Conservation (phyloP, 2,797 vertebrate species). For the Pitangus sulphuratus region DNA sequence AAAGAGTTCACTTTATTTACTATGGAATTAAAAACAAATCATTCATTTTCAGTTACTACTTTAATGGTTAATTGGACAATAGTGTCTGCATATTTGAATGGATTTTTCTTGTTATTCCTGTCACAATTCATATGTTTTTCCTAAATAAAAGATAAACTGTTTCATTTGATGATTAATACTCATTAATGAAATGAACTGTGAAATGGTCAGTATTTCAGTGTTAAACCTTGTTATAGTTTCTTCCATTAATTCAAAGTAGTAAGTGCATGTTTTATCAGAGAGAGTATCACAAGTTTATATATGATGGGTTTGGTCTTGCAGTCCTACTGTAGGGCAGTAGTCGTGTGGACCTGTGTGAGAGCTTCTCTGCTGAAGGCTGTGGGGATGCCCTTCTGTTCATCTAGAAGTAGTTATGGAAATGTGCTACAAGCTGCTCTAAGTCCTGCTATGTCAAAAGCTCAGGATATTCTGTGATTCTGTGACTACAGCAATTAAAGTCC, state of each 20-base stretch:
- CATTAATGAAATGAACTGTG: neutral
- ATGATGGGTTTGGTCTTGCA: neutral
- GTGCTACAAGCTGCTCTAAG: neutral
- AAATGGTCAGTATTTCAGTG: neutral
- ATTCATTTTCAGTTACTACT: slow-evolving; percentile 39
- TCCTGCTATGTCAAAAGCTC: neutral
- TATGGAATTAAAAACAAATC: neutral
- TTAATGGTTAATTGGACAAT: slow-evolving; percentile 40
- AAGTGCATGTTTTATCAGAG: neutral
- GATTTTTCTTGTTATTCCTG: slow-evolving; percentile 63
- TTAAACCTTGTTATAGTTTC: neutral
- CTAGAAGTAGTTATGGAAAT: neutral
- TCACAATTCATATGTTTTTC: slow-evolving; percentile 61
- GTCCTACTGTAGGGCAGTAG: accelerated
- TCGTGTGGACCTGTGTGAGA: accelerated
- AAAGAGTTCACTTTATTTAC: slow-evolving; percentile 52
- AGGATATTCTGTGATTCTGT: neutral
- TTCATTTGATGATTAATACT: neutral
- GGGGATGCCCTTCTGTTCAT: neutral
- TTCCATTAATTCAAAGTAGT: neutral
- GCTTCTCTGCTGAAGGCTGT: neutral
- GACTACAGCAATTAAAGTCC: neutral
- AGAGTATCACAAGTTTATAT: neutral
- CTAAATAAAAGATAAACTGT: slow-evolving; percentile 56
- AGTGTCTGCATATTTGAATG: slow-evolving; percentile 71